Evolutionary conservation across 2,113 vertebrate genomes (phyloP).

Genomic region (Silurus glanis): DNA sequence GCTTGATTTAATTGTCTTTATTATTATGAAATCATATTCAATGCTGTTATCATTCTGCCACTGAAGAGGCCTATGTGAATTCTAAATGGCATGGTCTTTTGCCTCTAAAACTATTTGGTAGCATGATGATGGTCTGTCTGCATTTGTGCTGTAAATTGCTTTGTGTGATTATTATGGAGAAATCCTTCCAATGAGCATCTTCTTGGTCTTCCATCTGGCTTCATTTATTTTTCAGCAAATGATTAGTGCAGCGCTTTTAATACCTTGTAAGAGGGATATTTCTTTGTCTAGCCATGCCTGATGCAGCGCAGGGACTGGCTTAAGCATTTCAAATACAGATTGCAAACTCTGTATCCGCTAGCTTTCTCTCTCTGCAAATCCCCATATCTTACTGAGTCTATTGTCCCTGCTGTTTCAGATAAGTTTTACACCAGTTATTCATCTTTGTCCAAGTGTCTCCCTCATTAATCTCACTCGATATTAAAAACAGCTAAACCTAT

Average conservation of each 20-base stretch:
- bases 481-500: slow-evolving; percentile 60
- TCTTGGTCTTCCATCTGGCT: background rate
- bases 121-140: background rate
- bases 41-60: background rate
- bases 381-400: slow-evolving; percentile 41
- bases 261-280: background rate
- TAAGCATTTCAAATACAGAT: slow-evolving; percentile 51
- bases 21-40: background rate
- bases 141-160: background rate
- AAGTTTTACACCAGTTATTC: slow-evolving; percentile 62
- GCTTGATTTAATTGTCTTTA: background rate
- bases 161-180: background rate
- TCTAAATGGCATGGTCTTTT: background rate
- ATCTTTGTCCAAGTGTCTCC: slow-evolving; percentile 58
- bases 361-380: background rate
- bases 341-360: slow-evolving; percentile 9
- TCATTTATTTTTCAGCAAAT: slow-evolving; percentile 16
- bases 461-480: slow-evolving; percentile 59
- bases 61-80: background rate
- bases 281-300: slow-evolving; percentile 28
- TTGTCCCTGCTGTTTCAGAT: slow-evolving; percentile 55
- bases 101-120: background rate
- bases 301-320: slow-evolving; percentile 43
- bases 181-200: background rate
- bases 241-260: slow-evolving; percentile 25